Evolutionary conservation across 35 echinoderm and acorn worm species (phyloP).

Genomic region (Diadema setosum): DNA sequence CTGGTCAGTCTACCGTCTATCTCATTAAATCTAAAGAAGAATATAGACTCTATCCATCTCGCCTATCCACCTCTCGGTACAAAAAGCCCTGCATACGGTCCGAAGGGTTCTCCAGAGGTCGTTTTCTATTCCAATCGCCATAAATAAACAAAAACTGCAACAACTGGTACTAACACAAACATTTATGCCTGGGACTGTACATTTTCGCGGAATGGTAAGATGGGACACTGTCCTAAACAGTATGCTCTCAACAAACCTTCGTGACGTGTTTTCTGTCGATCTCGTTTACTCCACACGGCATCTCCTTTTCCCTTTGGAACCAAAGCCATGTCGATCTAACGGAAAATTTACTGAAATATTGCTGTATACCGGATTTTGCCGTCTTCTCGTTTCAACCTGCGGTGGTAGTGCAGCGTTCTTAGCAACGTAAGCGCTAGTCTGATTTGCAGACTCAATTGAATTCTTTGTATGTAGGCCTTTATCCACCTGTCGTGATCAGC

Average conservation of each 20-base stretch:
- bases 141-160: background rate
- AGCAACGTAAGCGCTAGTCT: no score
- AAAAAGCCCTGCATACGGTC: background rate
- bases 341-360: no score
- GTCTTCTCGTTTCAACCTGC: no score
- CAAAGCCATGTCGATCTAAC: background rate
- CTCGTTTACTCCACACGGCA: constrained; percentile 51
- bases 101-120: background rate
- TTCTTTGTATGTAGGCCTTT: no score
- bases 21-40: no score
- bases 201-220: background rate
- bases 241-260: constrained; percentile 11
- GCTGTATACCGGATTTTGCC: no score
- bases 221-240: background rate
- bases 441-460: no score
- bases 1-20: no score
- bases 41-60: no score
- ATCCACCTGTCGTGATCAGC: no score
- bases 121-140: background rate
- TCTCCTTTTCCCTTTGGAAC: background rate
- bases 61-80: no score
- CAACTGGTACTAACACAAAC: background rate
- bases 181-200: background rate
- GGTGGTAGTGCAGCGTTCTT: background rate
- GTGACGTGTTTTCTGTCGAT: constrained; percentile 54